Evolutionary conservation across 2,797 vertebrate genomes (phyloP), one percentile per base, ranked within the genome.

Genomic region (Cyclopterus lumpus): DNA sequence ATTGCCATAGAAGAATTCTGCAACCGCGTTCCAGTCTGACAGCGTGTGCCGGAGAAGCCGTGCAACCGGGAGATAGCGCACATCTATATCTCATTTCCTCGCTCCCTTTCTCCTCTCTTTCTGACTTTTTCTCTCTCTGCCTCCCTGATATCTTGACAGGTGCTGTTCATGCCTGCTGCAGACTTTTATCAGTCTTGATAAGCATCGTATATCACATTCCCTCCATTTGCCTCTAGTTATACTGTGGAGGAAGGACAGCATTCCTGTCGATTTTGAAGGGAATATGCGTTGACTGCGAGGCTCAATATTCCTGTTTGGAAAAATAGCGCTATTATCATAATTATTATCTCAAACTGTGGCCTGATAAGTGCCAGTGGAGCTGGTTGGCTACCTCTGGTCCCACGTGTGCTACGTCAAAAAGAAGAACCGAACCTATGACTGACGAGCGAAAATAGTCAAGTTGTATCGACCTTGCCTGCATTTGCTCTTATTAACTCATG

Each of bases 101-200:
- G 9, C 16, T 54, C 11, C 12, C 32, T 28, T 36, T 76, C 16
- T 67, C 65, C 70, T 55, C 51, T 36, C 28, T 61, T 66, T 62
- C 16, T 51, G 40, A 60, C 73, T 66, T 51, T 64, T 48, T 59
- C 63, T 30, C 53, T 71, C 44, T 62, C 58, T 51, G 7, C 51
- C 57, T 49, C 60, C 66, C 66, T 20, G 5, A 36, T 69, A 61
- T 68, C 26, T 64, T 82, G 87, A 80, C 82, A 88, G 90, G 82
- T 86, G 70, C 46, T 73, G 68, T 75, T 80, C 61, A 49, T 63
- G 75, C 71, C 73, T 53, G 78, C 84, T 54, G 55, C 74, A 81
- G 81, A 85, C 28, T 34, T 80, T 82, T 78, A 82, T 89, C 80
- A 72, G 77, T 71, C 57, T 77, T 5, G 65, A 90, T 84, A 87